These are phyloP conservation scores for Megaptera novaeangliae DNA, from an alignment of 2,113 vertebrate genomes.

Conservation along the genomic window DNA sequence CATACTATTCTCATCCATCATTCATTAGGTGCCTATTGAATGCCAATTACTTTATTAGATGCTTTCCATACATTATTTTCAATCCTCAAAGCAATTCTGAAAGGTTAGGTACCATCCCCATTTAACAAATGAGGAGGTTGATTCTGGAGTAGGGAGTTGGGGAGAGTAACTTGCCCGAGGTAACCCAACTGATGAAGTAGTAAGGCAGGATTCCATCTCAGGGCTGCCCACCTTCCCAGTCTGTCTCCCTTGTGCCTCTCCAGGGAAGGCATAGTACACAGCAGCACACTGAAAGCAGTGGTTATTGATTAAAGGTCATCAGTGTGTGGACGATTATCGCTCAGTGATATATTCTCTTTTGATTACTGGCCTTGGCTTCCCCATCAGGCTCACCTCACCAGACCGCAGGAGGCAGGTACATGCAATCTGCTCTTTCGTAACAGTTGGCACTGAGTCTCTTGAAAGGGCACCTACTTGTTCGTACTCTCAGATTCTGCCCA, in stretches of 20 bases:
- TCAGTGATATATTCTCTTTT: fast-evolving
- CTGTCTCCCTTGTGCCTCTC: not conserved
- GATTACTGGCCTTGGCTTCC: not conserved
- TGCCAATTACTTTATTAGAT: not conserved
- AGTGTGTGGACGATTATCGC: fast-evolving
- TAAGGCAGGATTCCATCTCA: not conserved
- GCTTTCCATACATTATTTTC: not conserved
- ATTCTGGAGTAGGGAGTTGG: fast-evolving
- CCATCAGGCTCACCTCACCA: not conserved
- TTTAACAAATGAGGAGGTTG: not conserved
- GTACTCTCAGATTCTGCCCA: not conserved
- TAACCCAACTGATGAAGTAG: too few species aligned
- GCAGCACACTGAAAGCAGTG: fast-evolving
- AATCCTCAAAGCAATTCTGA: not conserved
- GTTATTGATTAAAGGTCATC: not conserved
- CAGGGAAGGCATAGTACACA: not conserved
- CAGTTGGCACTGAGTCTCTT: not conserved
- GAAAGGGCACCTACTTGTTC: not conserved
- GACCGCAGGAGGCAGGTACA: not conserved
- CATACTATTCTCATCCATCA: not conserved
- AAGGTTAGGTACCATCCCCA: not conserved
- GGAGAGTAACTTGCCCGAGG: not conserved
- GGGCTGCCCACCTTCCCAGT: not conserved
- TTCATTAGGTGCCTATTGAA: not conserved
- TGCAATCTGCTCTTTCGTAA: not conserved